A percentile compares a stretch with the other conserved stretches of the same genome.
phyloP scores from a whole-genome alignment of 2,113 vertebrate species.

The Notarius lentiginosus region DNA sequence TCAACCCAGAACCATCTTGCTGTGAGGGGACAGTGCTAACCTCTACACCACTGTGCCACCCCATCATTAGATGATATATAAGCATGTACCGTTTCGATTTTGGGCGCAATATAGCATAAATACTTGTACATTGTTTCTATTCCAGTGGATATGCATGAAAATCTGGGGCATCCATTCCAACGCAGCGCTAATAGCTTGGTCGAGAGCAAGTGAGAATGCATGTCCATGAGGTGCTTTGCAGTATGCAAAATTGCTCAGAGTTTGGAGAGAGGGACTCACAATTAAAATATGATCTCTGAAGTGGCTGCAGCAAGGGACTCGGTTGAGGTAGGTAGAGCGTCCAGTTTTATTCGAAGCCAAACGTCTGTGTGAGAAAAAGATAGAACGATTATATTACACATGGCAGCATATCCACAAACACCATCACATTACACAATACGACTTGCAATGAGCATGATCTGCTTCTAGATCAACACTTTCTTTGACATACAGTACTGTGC shows the following conservation, averaged over 20 bases:
- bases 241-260: not conserved
- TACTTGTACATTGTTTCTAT: not conserved
- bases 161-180: not conserved
- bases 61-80: not conserved
- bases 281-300: conserved; percentile 74
- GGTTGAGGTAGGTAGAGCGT: conserved; percentile 30
- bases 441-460: not conserved
- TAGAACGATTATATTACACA: not conserved
- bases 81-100: not conserved
- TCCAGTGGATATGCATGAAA: not conserved
- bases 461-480: not conserved
- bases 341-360: conserved; percentile 57
- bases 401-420: not conserved
- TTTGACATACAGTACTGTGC: not conserved
- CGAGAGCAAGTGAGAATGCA: not conserved
- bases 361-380: conserved; percentile 50
- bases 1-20: no score
- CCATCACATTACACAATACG: not conserved
- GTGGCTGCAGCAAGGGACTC: conserved; percentile 69
- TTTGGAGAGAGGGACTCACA: conserved; percentile 66
- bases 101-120: not conserved
- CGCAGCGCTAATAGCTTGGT: not conserved
- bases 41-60: no score
- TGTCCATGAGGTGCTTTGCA: not conserved
- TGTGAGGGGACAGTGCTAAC: no score